Percentiles rank a stretch among this genome's conserved stretches.
phyloP scores from a whole-genome alignment of 2,113 vertebrate species.

The Himantopus leucocephalus region DNA sequence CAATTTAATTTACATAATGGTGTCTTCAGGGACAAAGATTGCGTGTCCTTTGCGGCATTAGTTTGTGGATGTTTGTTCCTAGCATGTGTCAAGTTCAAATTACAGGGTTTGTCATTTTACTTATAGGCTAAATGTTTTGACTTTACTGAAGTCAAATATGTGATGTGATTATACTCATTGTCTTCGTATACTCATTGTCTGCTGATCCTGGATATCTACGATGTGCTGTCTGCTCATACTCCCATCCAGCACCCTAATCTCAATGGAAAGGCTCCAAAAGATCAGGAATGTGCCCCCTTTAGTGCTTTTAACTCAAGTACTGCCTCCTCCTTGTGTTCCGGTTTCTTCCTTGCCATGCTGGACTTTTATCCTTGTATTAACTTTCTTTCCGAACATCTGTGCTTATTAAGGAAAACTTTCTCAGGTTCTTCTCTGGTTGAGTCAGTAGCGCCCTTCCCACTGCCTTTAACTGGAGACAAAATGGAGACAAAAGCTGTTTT shows the following conservation, averaged over 20 bases:
- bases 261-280: neutral
- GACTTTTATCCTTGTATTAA: neutral
- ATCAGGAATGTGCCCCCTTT: neutral
- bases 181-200: neutral
- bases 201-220: neutral
- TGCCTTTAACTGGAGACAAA: neutral
- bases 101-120: conserved; percentile 35
- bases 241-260: neutral
- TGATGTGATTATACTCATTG: neutral
- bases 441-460: neutral
- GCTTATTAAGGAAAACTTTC: neutral
- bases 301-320: neutral
- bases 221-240: neutral
- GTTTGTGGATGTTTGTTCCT: conserved; percentile 52
- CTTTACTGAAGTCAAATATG: neutral
- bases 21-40: conserved; percentile 56
- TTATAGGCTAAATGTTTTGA: conserved; percentile 23
- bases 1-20: neutral
- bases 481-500: neutral
- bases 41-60: conserved; percentile 46
- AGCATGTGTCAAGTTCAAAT: conserved; percentile 47
- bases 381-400: neutral
- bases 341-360: neutral
- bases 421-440: neutral
- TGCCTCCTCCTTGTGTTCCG: neutral